phyloP scores from a whole-genome alignment of 2,113 vertebrate genomes.

The Rissa tridactyla region DNA sequence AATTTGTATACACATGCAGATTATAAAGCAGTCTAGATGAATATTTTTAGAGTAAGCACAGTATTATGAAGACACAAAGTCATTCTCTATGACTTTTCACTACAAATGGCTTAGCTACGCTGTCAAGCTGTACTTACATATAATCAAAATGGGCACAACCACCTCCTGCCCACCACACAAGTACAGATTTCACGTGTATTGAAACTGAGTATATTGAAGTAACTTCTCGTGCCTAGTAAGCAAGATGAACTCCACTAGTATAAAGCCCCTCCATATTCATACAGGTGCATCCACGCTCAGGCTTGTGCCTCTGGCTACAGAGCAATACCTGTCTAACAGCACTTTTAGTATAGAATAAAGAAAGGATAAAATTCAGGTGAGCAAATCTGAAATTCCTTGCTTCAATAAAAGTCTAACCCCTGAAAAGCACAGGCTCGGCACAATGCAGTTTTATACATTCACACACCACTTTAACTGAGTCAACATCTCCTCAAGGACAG shows the following conservation, averaged over 20 bases:
- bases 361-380: not conserved
- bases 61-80: not conserved
- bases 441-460: too few species aligned
- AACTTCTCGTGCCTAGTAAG: not conserved
- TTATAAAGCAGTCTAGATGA: not conserved
- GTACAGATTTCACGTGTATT: accelerated
- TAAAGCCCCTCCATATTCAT: not conserved
- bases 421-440: not conserved
- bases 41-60: not conserved
- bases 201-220: not conserved
- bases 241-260: not conserved
- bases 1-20: not conserved
- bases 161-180: not conserved
- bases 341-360: not conserved
- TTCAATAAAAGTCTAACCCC: not conserved
- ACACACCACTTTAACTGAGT: not conserved
- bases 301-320: not conserved
- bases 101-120: not conserved
- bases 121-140: not conserved
- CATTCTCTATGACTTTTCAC: not conserved
- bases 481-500: not conserved
- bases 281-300: too few species aligned
- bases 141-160: not conserved
- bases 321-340: not conserved
- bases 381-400: not conserved